Conservation (phyloP, 2,113 vertebrate species). For the Fregetta grallaria region DNA sequence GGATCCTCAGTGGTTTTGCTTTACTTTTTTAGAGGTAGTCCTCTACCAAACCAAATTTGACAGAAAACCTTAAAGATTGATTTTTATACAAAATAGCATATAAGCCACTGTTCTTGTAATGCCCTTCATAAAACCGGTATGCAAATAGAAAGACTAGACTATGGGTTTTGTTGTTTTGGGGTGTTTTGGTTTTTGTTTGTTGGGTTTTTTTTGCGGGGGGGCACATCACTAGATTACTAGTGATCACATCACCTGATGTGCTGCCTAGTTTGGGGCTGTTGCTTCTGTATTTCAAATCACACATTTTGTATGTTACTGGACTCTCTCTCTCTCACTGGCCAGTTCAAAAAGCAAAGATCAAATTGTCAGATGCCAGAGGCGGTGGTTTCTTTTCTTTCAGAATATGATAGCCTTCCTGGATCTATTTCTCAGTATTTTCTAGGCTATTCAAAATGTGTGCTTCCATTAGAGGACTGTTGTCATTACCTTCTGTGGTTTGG, state of each 20-base stretch:
- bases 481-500: not conserved
- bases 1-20: not conserved
- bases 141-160: not conserved
- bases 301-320: not conserved
- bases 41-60: not conserved
- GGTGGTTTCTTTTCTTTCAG: not conserved
- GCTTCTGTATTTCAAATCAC: not conserved
- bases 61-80: not conserved
- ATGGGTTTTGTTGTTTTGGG: not conserved
- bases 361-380: not conserved
- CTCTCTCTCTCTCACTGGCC: not conserved
- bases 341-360: not conserved
- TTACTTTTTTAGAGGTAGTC: not conserved
- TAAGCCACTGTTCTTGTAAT: not conserved
- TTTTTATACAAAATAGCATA: not conserved
- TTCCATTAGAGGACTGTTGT: not conserved
- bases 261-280: not conserved
- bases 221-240: not conserved
- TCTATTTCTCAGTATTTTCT: not conserved
- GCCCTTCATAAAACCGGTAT: not conserved
- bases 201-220: not conserved
- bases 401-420: not conserved
- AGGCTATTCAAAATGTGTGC: not conserved
- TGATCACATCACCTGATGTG: not conserved
- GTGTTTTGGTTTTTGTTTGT: not conserved